Evolutionary conservation across 2,797 vertebrate genomes (phyloP), one percentile per base, ranked within the genome.

Genomic region (Aldrovandia affinis): DNA sequence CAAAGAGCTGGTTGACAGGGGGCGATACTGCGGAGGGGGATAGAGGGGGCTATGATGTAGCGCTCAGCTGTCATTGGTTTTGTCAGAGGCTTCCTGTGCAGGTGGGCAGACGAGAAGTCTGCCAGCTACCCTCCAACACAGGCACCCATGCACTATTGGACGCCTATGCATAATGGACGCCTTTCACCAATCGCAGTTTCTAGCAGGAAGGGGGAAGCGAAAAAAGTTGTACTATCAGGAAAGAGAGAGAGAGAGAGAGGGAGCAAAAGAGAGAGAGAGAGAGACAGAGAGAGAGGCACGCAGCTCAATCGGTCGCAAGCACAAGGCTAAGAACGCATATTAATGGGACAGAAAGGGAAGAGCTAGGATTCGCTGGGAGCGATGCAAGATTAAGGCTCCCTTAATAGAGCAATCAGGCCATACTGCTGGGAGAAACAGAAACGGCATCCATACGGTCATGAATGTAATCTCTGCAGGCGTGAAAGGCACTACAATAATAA

Each of bases 121-220:
- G 95, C 95, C 95, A 96, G 94, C 92, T 93, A 93, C 92, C 91
- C 93, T 92, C 91, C 90, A 92, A 95, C 94, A 95, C 94, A 95
- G 93, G 94, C 94, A 91, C 92, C 95, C 95, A 95, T 95, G 95
- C 93, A 95, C 94, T 87, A 89, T 92, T 93, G n/a, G n/a, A n/a
- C n/a, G n/a, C n/a, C n/a, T n/a, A n/a, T n/a, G 92, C 93, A 96
- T 95, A 96, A 96, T 95, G 94, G 93, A 92, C 90, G 95, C 95
- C 95, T 96, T 96, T 95, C 94, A 94, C 92, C 84, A 89, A 90
- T 93, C 92, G 92, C 93, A 94, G 81, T 52, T 18, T 3, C 85
- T 83, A 50, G 88, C 84, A 83, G 73, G 36, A 81, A 39, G 84
- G 44, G 93, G 88, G 90, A 91, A 63, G 90, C 91, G 91, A 92